phyloP scores from a whole-genome alignment of 2,797 vertebrate genomes.

The Sylvia borin region DNA sequence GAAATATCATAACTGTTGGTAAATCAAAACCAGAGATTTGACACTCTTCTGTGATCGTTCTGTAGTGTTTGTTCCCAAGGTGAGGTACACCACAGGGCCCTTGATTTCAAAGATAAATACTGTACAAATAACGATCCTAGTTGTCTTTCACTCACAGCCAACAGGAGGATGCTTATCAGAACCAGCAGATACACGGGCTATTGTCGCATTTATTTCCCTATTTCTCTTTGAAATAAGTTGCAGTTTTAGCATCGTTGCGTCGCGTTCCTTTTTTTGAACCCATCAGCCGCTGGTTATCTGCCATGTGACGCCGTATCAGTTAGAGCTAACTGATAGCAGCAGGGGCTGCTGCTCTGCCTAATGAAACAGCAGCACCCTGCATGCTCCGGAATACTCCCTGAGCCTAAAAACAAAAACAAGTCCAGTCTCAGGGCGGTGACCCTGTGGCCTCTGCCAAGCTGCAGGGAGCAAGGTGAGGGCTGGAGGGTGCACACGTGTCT shows the following conservation, averaged over 20 bases:
- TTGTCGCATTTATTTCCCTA: slow-evolving; percentile 63
- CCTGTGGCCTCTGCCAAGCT: neutral
- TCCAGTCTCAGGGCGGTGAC: neutral
- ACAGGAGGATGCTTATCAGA: slow-evolving; percentile 87
- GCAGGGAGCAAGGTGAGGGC: neutral
- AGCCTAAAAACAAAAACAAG: slow-evolving; percentile 51
- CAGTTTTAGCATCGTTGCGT: neutral
- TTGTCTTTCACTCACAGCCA: slow-evolving; percentile 88
- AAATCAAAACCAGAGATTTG: slow-evolving; percentile 74
- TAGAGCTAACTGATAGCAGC: slow-evolving; percentile 50
- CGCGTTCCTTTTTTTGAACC: neutral
- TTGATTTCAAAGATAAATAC: slow-evolving; percentile 90
- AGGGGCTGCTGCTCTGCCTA: slow-evolving; percentile 53
- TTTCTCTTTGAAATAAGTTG: slow-evolving; percentile 72
- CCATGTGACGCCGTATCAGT: slow-evolving; percentile 26
- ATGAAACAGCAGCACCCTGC: slow-evolving; percentile 38
- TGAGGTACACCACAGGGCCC: slow-evolving; percentile 81
- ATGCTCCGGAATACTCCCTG: neutral
- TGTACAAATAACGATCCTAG: slow-evolving; percentile 83
- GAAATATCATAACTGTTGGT: slow-evolving; percentile 67
- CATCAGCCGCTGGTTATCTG: slow-evolving; percentile 4
- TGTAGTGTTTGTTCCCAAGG: slow-evolving; percentile 80
- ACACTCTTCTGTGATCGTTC: slow-evolving; percentile 75
- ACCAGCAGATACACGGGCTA: slow-evolving; percentile 76
- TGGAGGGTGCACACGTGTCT: slow-evolving; percentile 11